Evolutionary conservation across 2,797 vertebrate genomes (phyloP).

Genomic region (Fistularia tabacaria): DNA sequence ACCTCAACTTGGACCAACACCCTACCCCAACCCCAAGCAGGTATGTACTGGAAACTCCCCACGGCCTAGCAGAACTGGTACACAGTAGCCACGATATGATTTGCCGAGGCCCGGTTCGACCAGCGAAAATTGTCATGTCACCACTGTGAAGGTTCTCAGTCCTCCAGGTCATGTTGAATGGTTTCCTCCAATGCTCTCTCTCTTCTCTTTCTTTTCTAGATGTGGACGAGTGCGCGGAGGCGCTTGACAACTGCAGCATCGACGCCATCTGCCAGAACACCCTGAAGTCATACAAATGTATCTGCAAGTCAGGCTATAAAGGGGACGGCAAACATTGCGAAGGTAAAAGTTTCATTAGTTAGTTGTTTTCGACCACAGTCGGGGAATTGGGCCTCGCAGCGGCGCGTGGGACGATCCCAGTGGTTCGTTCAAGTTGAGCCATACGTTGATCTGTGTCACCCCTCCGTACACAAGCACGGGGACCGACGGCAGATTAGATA

Average conservation of each 20-base stretch:
- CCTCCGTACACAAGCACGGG: conserved; percentile 23
- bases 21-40: too few species aligned
- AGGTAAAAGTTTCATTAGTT: conserved; percentile 75
- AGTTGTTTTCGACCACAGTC: conserved; percentile 19
- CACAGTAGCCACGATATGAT: too few species aligned
- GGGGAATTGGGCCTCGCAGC: not conserved
- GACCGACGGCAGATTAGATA: conserved; percentile 39
- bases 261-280: conserved; percentile 99
- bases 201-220: conserved; percentile 69
- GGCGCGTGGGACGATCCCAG: not conserved
- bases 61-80: too few species aligned
- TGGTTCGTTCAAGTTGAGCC: conserved; percentile 19
- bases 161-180: not conserved
- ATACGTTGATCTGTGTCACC: conserved; percentile 28
- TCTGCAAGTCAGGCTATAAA: conserved; percentile 98
- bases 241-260: conserved; percentile 95
- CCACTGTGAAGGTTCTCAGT: not conserved
- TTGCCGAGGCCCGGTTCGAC: too few species aligned
- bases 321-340: conserved; percentile 97
- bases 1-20: too few species aligned
- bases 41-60: too few species aligned
- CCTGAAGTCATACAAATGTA: conserved; percentile 93
- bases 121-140: too few species aligned
- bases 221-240: conserved; percentile 95
- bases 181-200: conserved; percentile 1